Evolutionary conservation across 1,140 invertebrate genomes (phyloP).

Genomic region (Copidosoma floridanum): DNA sequence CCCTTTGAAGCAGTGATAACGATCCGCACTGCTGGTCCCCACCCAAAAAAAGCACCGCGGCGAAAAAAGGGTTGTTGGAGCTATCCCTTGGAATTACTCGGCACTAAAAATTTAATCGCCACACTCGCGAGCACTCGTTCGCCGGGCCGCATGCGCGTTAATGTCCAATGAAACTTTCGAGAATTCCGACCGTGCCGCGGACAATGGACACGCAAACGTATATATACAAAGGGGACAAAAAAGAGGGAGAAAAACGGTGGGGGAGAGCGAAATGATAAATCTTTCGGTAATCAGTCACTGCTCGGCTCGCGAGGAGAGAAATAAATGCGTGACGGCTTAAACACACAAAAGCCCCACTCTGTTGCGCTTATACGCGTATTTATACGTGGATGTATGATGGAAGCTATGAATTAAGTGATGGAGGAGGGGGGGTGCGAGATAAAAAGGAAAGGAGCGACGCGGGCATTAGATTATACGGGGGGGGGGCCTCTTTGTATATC

Average conservation of each 20-base stretch:
- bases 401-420: background rate
- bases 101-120: constrained; percentile 14
- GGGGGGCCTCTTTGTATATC: too few relatives aligned
- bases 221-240: background rate
- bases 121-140: background rate
- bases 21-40: background rate
- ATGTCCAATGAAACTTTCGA: constrained; percentile 1
- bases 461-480: constrained; percentile 18
- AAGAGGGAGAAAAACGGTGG: background rate
- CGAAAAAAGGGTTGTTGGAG: too few relatives aligned
- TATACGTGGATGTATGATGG: background rate
- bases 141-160: background rate
- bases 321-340: constrained; percentile 17
- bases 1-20: background rate
- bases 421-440: background rate
- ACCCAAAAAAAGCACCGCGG: background rate
- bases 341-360: constrained; percentile 3
- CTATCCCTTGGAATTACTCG: constrained; percentile 14
- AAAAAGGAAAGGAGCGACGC: constrained; percentile 8
- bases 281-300: constrained; percentile 18
- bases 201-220: background rate
- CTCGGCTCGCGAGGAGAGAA: background rate
- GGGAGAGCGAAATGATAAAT: constrained; percentile 10
- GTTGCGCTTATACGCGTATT: background rate
- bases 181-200: background rate